Evolutionary conservation across 1,140 invertebrate species (phyloP), one percentile per base, ranked within the genome.

Genomic region (Drosophila pseudoobscura): DNA sequence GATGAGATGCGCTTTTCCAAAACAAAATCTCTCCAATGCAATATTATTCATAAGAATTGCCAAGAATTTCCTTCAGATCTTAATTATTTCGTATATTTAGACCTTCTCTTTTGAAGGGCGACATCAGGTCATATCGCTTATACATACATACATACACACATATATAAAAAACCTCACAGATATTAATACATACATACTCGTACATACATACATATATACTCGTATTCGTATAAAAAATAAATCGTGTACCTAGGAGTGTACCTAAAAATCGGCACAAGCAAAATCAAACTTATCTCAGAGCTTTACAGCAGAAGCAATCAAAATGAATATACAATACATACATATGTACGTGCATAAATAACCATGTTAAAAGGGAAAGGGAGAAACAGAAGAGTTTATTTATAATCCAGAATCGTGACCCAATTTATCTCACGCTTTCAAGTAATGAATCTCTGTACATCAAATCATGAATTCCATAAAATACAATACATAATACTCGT

Each of bases 161-260:
- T 39, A 54, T 17, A 57, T 39, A 53, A 31, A 46, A n/a, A 43
- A n/a, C 46, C 17, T 44, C 55, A 47, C 54, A 47, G 50, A 71
- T 57, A 62, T 44, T 45, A 43, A 46, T 58, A 43, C 17, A 41
- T 61, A 80, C 47, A 54, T 43, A 64, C 20, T 51, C 3, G 7
- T 26, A 24, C 24, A 58, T 13, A 54, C 3, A 3, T 26, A 24
- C 4, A 58, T 6, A 54, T 39, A 54, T 22, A 1, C 20, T 55
- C 17, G 22, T 7, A 44, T 47, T 20, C 44, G 15, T 58, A 35
- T 55, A 52, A 44, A 26, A 68, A 57, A 35, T 44, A 58, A 79
- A 71, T 61, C 63, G 45, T 71, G 78, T 85, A 85, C 80, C 80
- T 84, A 56, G 9, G 26, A 49, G 65, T 50, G 68, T 85, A 85